Evolutionary conservation across 2,797 vertebrate genomes (phyloP).

Genomic region (Syndactyla subalaris): DNA sequence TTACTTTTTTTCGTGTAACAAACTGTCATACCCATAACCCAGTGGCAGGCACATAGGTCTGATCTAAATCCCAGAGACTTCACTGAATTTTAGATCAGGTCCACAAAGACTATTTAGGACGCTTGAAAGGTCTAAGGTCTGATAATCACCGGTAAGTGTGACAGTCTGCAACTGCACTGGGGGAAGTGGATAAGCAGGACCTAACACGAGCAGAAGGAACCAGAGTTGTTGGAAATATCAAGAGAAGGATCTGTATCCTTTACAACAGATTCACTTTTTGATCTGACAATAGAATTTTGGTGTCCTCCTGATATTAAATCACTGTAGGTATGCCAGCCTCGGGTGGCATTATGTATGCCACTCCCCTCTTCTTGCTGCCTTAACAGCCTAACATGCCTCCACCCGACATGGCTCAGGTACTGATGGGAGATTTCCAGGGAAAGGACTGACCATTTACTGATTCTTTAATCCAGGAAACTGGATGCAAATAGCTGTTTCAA

Average conservation of each 20-base stretch:
- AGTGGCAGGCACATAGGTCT: background rate
- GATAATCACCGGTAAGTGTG: background rate
- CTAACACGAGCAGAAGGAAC: background rate
- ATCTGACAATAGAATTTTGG: background rate
- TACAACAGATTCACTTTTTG: background rate
- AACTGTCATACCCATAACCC: background rate
- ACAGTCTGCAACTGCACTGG: background rate
- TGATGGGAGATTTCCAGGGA: background rate
- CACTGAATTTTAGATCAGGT: background rate
- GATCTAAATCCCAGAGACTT: background rate
- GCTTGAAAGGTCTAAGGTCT: background rate
- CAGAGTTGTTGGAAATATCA: background rate
- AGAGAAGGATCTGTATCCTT: background rate
- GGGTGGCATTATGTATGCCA: rapidly evolving
- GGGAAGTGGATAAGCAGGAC: background rate
- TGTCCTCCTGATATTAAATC: background rate
- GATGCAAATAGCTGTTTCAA: background rate
- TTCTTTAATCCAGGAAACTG: background rate
- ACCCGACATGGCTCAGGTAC: background rate
- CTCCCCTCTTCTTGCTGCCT: background rate
- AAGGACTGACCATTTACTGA: background rate
- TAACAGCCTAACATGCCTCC: background rate
- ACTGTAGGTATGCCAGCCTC: background rate
- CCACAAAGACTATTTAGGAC: background rate
- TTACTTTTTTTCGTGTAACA: background rate